phyloP scores from a whole-genome alignment of 1,140 invertebrate genomes.

The Odontomachus brunneus region DNA sequence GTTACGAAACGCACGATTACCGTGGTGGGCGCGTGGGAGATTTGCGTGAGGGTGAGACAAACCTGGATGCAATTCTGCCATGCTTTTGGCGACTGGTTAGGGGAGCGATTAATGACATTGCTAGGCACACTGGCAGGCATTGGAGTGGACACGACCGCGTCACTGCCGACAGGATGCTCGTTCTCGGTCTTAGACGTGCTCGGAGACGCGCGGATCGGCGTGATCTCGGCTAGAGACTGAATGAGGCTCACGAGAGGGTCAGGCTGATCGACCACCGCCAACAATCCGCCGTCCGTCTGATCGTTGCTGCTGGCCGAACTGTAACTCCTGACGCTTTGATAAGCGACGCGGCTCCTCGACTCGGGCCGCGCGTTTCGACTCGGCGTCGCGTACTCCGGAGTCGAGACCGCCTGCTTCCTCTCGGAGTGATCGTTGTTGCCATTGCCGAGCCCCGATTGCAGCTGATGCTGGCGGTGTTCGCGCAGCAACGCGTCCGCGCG shows the following conservation, averaged over 20 bases:
- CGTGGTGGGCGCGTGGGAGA: neutral
- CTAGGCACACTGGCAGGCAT: conserved; percentile 73
- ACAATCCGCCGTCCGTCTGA: conserved; percentile 81
- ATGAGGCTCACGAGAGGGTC: conserved; percentile 84
- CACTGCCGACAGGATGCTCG: conserved; percentile 65
- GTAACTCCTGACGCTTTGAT: conserved; percentile 72
- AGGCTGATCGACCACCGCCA: conserved; percentile 83
- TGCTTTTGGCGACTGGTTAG: conserved; percentile 84
- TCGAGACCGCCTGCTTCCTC: conserved; percentile 43
- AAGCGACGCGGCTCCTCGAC: conserved; percentile 64
- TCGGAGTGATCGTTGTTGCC: conserved; percentile 41
- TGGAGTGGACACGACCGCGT: conserved; percentile 65
- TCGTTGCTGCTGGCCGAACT: conserved; percentile 74
- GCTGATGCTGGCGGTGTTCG: conserved; percentile 73
- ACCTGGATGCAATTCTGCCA: conserved; percentile 83
- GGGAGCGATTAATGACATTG: conserved; percentile 80
- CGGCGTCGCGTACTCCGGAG: conserved; percentile 46
- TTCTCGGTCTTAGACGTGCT: conserved; percentile 75
- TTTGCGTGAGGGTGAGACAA: conserved; percentile 78
- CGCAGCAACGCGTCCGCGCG: conserved; percentile 78
- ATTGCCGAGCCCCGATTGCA: conserved; percentile 28
- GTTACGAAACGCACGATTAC: conserved; percentile 25
- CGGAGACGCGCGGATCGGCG: conserved; percentile 73
- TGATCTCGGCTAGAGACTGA: conserved; percentile 83
- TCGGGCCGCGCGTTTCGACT: conserved; percentile 65